Evolutionary conservation across 2,888 invertebrate species (phyloP).

Genomic region (Elysia crispata): DNA sequence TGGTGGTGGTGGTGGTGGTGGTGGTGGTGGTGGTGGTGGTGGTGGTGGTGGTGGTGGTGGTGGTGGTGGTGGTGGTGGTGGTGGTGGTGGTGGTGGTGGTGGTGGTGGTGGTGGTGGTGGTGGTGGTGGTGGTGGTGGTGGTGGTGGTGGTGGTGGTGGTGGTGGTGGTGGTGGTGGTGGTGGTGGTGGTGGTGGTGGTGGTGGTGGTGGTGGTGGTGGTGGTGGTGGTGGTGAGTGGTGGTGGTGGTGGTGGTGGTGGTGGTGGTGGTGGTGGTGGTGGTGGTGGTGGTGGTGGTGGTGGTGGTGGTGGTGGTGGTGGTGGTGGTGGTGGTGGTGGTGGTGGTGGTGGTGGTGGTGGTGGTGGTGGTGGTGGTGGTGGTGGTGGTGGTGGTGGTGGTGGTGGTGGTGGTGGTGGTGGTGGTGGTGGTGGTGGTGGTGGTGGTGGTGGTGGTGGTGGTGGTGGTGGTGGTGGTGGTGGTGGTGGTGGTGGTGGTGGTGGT

Average conservation of each 20-base stretch:
- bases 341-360: constrained; percentile 12
- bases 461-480: not conserved
- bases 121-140: not conserved
- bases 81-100: not conserved
- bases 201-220: constrained; percentile 13
- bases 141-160: not conserved
- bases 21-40: not conserved
- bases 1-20: not conserved
- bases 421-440: constrained; percentile 1
- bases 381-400: constrained; percentile 7
- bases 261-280: constrained; percentile 7
- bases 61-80: not conserved
- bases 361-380: constrained; percentile 11
- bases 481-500: not conserved
- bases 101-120: not conserved
- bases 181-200: constrained; percentile 1
- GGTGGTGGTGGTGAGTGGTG: no score
- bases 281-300: constrained; percentile 7
- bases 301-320: constrained; percentile 13
- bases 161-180: not conserved
- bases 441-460: not conserved
- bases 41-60: not conserved
- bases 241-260: constrained; percentile 10
- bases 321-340: constrained; percentile 2
- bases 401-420: constrained; percentile 1